These are phyloP conservation scores for Sceloporus undulatus DNA, from an alignment of 2,113 vertebrate genomes.

Conservation along the genomic window DNA sequence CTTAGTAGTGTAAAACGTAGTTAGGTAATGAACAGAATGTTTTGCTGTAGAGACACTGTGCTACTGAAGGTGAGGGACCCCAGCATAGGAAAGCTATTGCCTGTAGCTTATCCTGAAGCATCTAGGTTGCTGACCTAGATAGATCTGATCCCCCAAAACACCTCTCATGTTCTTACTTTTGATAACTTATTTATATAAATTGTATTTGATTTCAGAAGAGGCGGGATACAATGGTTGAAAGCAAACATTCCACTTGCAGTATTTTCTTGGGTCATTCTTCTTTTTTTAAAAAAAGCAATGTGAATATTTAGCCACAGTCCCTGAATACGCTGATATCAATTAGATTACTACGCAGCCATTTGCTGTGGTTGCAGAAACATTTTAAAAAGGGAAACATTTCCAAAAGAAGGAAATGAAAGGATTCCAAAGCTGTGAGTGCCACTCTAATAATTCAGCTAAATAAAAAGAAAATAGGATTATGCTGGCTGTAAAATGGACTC, in stretches of 20 bases:
- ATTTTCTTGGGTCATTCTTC: not conserved
- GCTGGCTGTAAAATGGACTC: slow-evolving; percentile 43
- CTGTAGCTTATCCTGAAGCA: not conserved
- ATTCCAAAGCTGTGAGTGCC: slow-evolving; percentile 41
- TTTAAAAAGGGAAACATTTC: slow-evolving; percentile 41
- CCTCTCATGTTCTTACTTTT: not conserved
- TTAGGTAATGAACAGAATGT: not conserved
- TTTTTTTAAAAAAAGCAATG: not conserved
- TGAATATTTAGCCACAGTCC: not conserved
- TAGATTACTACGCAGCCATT: not conserved
- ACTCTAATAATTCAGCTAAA: slow-evolving; percentile 60
- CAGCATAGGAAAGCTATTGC: not conserved
- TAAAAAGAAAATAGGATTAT: slow-evolving; percentile 69
- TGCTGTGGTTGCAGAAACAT: slow-evolving; percentile 28
- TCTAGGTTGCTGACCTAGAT: not conserved
- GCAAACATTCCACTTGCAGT: not conserved
- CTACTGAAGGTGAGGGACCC: not conserved
- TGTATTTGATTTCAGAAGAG: no score
- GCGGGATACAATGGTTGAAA: not conserved
- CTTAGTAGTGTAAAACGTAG: not conserved
- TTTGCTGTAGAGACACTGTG: not conserved
- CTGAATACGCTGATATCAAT: not conserved
- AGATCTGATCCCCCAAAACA: not conserved
- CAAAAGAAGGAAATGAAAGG: slow-evolving; percentile 51
- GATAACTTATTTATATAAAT: no score